Base-by-base conservation (phyloP, 2,888 invertebrate genomes). In the Drosophila borborema region DNA sequence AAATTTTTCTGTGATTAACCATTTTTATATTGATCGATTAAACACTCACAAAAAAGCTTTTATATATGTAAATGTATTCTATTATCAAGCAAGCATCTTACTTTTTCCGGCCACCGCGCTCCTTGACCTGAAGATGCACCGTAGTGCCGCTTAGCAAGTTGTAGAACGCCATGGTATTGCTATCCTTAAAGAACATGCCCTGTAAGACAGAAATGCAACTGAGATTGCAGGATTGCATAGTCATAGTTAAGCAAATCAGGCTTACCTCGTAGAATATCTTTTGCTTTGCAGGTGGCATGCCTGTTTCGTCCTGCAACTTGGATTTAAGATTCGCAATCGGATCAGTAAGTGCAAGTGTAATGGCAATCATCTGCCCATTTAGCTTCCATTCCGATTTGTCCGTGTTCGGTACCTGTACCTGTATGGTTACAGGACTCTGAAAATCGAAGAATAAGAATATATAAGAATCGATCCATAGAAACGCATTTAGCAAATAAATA, bases 101-200 rank as follows among this genome's bases (percentile, higher is more conserved):
- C 92, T 99, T 99, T 94, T 99, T 99, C 66, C 99, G 95, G 20
- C 99, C 99, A 91, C 99, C 99, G 93, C 99, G 96, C 93, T 99
- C 99, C 93, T 99, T 99, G 63, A 99, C 95, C 92, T 98, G 97
- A 73, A 99, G 94, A 81, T 97, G 97, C 45, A 99, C 95, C 12
- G 96, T 94, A 1, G 97, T 96, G 61, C 97, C 97, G 40, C 97
- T 96, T 12, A 96, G 94, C 74, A 99, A 95, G 94, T 99, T 99
- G 94, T 99, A 99, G 94, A 96, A 99, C 1, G 98, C 99, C 93
- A 99, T 94, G 0, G 97, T 96, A 92, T 99, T 98, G 60, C 96
- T 97, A 93, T 99, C 99, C 93, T 99, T 99, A 94, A 99, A 97
- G 94, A 99, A 99, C 94, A 99, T 95, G 41, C 99, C 99, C 97